phyloP scores from a whole-genome alignment of 2,113 vertebrate genomes.

The Eulacestoma nigropectus region DNA sequence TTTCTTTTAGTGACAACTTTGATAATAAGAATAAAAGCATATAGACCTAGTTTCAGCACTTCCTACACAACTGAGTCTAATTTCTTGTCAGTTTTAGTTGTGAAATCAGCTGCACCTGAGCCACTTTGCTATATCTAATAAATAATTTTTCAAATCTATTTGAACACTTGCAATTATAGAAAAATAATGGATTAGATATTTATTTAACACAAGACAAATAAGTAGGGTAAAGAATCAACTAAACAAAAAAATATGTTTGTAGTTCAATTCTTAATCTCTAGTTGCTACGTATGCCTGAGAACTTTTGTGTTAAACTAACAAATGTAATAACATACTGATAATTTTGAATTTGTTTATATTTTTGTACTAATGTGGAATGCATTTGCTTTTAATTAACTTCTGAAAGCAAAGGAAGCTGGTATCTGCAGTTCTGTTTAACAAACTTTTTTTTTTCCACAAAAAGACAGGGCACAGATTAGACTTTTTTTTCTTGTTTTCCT shows the following conservation, averaged over 20 bases:
- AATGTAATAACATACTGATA: not conserved
- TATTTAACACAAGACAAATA: not conserved
- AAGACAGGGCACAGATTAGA: not conserved
- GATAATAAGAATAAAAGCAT: not conserved
- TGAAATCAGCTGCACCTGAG: not conserved
- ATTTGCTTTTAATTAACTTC: not conserved
- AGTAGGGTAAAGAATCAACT: not conserved
- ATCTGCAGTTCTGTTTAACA: not conserved
- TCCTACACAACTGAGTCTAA: not conserved
- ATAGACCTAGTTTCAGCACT: not conserved
- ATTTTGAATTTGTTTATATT: not conserved
- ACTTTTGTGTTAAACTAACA: constrained; percentile 14
- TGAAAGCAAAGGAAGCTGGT: not conserved
- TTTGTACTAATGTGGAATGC: constrained; percentile 34
- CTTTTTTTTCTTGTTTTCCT: not conserved
- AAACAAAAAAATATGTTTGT: not conserved
- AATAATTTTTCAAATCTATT: not conserved
- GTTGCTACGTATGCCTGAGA: not conserved
- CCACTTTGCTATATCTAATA: not conserved
- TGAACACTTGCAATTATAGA: not conserved
- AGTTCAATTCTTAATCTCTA: not conserved
- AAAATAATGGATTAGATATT: not conserved
- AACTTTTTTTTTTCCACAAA: not conserved
- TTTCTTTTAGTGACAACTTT: not conserved
- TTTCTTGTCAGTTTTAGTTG: not conserved